These are phyloP conservation scores for Micronycteris hirsuta DNA, from an alignment of 2,113 vertebrate genomes.

Conservation along the genomic window DNA sequence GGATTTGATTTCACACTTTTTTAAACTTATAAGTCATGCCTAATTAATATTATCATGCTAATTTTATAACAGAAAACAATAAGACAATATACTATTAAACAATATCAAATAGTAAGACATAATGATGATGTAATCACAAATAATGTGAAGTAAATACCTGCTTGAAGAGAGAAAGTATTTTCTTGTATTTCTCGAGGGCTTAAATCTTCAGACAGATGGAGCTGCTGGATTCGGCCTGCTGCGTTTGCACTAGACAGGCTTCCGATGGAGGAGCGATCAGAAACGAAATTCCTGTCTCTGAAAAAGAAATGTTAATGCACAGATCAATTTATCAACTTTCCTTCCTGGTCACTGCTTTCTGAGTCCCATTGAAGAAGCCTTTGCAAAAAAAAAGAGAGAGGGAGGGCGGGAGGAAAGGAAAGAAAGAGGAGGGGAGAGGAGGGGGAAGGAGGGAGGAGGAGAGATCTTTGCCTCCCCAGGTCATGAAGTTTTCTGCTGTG, in stretches of 20 bases:
- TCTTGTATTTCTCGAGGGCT: constrained; percentile 85
- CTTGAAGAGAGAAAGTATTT: constrained; percentile 85
- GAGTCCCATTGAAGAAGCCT: neutral
- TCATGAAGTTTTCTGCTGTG: neutral
- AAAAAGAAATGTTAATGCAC: constrained; percentile 7
- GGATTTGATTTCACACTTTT: neutral
- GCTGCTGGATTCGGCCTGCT: constrained; percentile 81
- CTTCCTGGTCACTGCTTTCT: neutral
- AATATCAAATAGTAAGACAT: neutral
- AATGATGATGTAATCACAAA: too few relatives aligned
- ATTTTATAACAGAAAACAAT: neutral
- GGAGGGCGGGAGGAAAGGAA: neutral
- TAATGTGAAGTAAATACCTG: constrained; percentile 77
- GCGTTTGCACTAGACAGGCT: constrained; percentile 87
- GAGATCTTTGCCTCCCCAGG: neutral
- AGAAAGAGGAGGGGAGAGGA: fast-evolving
- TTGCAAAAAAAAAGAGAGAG: neutral
- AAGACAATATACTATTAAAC: neutral
- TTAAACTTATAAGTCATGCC: neutral
- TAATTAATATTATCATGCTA: neutral
- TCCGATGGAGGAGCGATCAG: constrained; percentile 84
- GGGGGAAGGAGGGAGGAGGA: too few relatives aligned
- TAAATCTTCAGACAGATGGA: constrained; percentile 81
- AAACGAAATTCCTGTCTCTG: constrained; percentile 86
- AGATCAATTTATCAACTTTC: neutral